Evolutionary conservation across 2,888 invertebrate genomes (phyloP).

Genomic region (Latheticus oryzae): DNA sequence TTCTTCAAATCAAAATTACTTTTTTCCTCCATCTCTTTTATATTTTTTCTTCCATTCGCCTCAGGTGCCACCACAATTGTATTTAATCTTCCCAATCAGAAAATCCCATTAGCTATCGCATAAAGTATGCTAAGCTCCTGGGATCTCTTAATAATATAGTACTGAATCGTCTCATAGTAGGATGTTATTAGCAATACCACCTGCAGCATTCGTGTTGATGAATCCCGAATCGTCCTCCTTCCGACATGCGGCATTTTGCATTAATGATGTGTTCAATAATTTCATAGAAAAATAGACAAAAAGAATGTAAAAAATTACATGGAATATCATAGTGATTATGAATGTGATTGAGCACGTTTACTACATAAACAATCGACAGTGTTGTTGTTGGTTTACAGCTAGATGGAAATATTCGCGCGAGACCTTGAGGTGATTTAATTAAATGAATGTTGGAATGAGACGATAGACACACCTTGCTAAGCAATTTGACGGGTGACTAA

Average conservation of each 20-base stretch:
- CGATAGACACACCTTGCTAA: constrained; percentile 28
- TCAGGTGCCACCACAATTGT: no score
- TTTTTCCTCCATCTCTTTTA: no score
- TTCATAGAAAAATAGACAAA: constrained; percentile 9
- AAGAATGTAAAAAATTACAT: constrained; percentile 22
- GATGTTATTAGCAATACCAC: constrained; percentile 1
- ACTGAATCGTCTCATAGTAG: constrained; percentile 7
- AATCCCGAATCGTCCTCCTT: not conserved
- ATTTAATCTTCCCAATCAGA: no score
- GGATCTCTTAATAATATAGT: constrained; percentile 15
- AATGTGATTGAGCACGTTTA: constrained; percentile 26
- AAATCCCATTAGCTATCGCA: constrained; percentile 20
- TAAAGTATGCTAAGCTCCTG: constrained; percentile 19
- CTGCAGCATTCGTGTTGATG: not conserved
- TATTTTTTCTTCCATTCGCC: no score
- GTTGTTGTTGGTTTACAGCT: constrained; percentile 31
- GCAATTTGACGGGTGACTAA: constrained; percentile 20
- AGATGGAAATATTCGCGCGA: constrained; percentile 39
- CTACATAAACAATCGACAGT: constrained; percentile 27
- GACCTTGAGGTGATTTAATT: constrained; percentile 48
- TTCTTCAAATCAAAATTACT: no score
- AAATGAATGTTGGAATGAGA: constrained; percentile 30
- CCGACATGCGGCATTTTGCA: constrained; percentile 23
- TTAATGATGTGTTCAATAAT: constrained; percentile 11
- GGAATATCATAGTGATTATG: constrained; percentile 14